A percentile compares a stretch with the other conserved stretches of the same genome.
Conservation (phyloP, 2,797 vertebrate genomes). For the Potorous gilbertii region DNA sequence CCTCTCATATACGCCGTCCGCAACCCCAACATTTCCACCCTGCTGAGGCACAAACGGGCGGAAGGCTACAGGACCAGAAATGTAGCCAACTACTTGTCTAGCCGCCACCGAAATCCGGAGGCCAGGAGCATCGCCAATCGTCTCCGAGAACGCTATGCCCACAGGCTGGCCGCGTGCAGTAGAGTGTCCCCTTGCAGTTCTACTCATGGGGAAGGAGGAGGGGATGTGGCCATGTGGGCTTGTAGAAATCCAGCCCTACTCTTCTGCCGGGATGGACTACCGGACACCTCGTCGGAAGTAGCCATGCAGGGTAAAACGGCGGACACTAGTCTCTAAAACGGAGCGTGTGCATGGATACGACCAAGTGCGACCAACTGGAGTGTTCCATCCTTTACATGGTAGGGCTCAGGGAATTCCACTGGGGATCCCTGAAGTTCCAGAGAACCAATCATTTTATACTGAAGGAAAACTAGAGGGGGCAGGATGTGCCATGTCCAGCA, state of each 20-base stretch:
- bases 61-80: slow-evolving; percentile 96
- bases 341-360: background rate
- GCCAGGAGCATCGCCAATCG: slow-evolving; percentile 71
- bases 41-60: slow-evolving; percentile 91
- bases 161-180: slow-evolving; percentile 78
- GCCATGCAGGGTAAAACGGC: slow-evolving; percentile 81
- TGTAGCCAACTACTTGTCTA: slow-evolving; percentile 86
- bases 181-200: slow-evolving; percentile 87
- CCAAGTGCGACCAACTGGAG: background rate
- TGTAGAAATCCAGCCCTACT: slow-evolving; percentile 94
- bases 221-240: slow-evolving; percentile 93
- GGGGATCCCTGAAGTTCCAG: slow-evolving; percentile 18
- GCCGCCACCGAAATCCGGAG: slow-evolving; percentile 82
- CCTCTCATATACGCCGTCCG: slow-evolving; percentile 94
- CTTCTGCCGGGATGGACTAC: slow-evolving; percentile 92
- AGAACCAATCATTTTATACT: slow-evolving; percentile 46
- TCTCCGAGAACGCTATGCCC: slow-evolving; percentile 73
- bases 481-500: slow-evolving; percentile 6
- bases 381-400: background rate
- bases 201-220: slow-evolving; percentile 78
- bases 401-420: background rate
- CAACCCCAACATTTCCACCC: slow-evolving; percentile 93
- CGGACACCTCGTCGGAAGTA: slow-evolving; percentile 79
- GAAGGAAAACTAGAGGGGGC: background rate
- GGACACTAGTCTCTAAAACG: slow-evolving; percentile 91